phyloP scores from a whole-genome alignment of 2,797 vertebrate species.

The Harpagifer antarcticus region DNA sequence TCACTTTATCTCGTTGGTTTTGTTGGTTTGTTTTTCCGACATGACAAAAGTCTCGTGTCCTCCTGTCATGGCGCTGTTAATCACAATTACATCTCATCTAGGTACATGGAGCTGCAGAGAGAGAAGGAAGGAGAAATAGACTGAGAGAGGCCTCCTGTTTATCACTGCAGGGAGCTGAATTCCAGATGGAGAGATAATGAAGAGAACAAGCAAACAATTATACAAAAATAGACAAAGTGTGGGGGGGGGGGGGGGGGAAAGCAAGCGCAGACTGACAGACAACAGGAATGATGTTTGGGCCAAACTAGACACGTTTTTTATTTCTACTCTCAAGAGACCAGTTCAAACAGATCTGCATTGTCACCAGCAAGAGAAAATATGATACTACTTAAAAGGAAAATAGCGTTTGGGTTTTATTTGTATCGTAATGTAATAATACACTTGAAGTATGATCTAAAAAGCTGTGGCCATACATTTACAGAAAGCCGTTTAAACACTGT shows the following conservation, averaged over 20 bases:
- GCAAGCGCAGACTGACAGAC: constrained; percentile 76
- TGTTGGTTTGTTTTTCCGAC: constrained; percentile 81
- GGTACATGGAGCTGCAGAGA: constrained; percentile 68
- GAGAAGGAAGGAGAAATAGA: constrained; percentile 64
- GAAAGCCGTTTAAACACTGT: neutral
- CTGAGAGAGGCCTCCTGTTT: constrained; percentile 80
- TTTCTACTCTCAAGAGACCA: constrained; percentile 25
- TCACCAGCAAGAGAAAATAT: neutral
- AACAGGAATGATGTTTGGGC: constrained; percentile 44
- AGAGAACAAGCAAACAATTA: constrained; percentile 84
- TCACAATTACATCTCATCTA: constrained; percentile 77
- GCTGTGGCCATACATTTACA: neutral
- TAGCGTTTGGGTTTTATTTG: constrained; percentile 77
- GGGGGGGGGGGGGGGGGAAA: constrained; percentile 10
- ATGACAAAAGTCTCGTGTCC: constrained; percentile 74
- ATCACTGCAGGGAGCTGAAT: constrained; percentile 81
- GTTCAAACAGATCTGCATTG: constrained; percentile 10
- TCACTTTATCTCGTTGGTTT: constrained; percentile 76
- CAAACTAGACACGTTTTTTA: constrained; percentile 43
- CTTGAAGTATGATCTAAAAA: neutral
- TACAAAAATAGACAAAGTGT: constrained; percentile 80
- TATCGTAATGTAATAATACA: constrained; percentile 29
- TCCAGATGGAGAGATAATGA: constrained; percentile 84
- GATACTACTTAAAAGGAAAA: constrained; percentile 58
- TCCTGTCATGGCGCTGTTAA: constrained; percentile 75